Percentiles rank a stretch among this genome's conserved stretches.
Evolutionary conservation across 2,888 invertebrate genomes (phyloP).

Genomic region (Atethmia centrago): DNA sequence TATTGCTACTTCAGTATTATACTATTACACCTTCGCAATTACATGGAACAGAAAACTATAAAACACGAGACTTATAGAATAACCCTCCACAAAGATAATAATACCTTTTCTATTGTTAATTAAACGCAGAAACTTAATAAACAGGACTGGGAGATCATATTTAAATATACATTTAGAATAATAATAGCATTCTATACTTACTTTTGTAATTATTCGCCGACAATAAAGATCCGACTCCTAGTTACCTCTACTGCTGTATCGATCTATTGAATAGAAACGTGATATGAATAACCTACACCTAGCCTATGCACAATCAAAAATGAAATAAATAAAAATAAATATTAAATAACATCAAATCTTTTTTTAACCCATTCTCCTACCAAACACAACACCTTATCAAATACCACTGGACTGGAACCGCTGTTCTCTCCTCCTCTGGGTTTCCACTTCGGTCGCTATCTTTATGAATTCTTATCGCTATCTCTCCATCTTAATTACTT

Average conservation of each 20-base stretch:
- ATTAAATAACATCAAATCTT: too few relatives aligned
- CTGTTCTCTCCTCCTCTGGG: slow-evolving; percentile 17
- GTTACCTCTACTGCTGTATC: background rate
- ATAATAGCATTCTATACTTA: too few relatives aligned
- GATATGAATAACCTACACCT: too few relatives aligned
- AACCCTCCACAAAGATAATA: background rate
- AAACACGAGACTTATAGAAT: background rate
- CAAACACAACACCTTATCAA: background rate
- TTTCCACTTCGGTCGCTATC: slow-evolving; percentile 30
- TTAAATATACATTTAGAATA: background rate
- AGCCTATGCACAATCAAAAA: background rate
- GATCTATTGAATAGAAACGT: background rate
- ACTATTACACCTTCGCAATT: slow-evolving; percentile 16
- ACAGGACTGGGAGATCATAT: too few relatives aligned
- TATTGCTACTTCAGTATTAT: slow-evolving; percentile 26
- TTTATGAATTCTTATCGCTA: slow-evolving; percentile 62
- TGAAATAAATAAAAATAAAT: too few relatives aligned
- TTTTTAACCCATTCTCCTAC: background rate
- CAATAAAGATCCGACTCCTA: background rate
- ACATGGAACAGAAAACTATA: slow-evolving; percentile 4
- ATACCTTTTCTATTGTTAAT: background rate
- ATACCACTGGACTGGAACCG: background rate
- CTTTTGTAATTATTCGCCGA: background rate
- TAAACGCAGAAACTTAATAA: background rate
- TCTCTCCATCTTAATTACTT: slow-evolving; percentile 75